Base-by-base conservation (phyloP, 37 sponge, comb jelly and placozoan genomes). In the Beroe ovata region DNA sequence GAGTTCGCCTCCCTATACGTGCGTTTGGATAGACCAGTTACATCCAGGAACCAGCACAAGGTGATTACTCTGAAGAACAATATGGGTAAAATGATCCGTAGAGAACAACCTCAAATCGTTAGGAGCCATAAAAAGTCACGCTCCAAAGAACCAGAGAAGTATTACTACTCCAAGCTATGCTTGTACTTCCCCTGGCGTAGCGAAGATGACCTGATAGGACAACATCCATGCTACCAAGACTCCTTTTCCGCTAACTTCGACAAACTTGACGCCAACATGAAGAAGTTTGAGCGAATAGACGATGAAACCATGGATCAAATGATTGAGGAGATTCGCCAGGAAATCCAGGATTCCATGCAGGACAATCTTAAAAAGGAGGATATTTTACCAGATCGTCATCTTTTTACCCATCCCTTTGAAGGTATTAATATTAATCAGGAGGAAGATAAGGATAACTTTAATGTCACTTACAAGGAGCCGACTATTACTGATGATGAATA, bases 401-500 rank as follows among this genome's bases (percentile, higher is more conserved):
- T 58, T 58, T 11, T 18, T 58, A 19, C 18, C 16, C 59, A 19
- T n/a, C n/a, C n/a, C n/a, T n/a, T n/a, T n/a, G 1, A 37, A 3
- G 69, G 69, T 30, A 26, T 66, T 3, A 25, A 42, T 42, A n/a
- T 77, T 23, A 77, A 77, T 6, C 2, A 22, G 4, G 6, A 11
- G 4, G 84, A 77, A 8, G 41, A 38, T 3, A 20, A 37, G 8
- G 47, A 4, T 11, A 77, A 77, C 84, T 39, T 77, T 3, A 77
- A 77, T 20, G 35, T 41, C 25, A 77, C 84, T 1, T 77, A 77
- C 84, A 26, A 42, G 22, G 84, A 77, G 54, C 84, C 84, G 18
- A 1, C 23, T 21, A 77, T 77, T 25, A 40, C 54, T 11, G 54
- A 77, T 11, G 47, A 77, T 16, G 84, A 77, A 22, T 77, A 77